Conservation (phyloP, 2,888 invertebrate genomes). For the Tortrix viridana region DNA sequence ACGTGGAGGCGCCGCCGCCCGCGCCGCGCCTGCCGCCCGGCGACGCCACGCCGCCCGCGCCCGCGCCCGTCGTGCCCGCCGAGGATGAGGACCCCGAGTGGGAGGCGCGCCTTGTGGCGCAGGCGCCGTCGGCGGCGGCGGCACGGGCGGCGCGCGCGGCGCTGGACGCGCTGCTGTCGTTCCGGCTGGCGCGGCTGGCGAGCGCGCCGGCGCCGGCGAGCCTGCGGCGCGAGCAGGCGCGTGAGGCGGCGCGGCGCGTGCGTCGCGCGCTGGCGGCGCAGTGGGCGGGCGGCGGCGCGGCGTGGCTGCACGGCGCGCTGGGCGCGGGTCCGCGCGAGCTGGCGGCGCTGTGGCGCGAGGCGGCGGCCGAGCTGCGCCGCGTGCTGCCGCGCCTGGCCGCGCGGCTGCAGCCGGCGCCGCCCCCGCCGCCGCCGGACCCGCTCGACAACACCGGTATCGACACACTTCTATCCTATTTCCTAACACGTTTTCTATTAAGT, state of each 20-base stretch:
- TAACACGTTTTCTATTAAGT: too few species aligned
- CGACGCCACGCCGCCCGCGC: slow-evolving; percentile 36
- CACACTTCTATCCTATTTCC: background rate
- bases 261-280: slow-evolving; percentile 43
- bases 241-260: slow-evolving; percentile 46
- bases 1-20: slow-evolving; percentile 40
- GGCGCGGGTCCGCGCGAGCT: slow-evolving; percentile 43
- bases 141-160: slow-evolving; percentile 54
- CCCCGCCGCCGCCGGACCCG: slow-evolving; percentile 33
- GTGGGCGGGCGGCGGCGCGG: slow-evolving; percentile 43
- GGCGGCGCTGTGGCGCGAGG: slow-evolving; percentile 53
- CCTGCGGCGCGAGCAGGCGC: slow-evolving; percentile 40
- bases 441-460: slow-evolving; percentile 35
- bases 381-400: slow-evolving; percentile 55
- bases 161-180: slow-evolving; percentile 49
- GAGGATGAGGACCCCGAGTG: slow-evolving; percentile 49
- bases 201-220: slow-evolving; percentile 39
- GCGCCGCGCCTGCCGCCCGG: slow-evolving; percentile 41
- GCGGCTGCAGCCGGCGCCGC: slow-evolving; percentile 45
- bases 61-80: slow-evolving; percentile 36
- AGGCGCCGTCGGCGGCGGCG: slow-evolving; percentile 56
- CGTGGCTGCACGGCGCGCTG: slow-evolving; percentile 56
- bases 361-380: slow-evolving; percentile 53
- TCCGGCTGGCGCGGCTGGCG: slow-evolving; percentile 55
- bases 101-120: slow-evolving; percentile 54